Percentiles rank a stretch among this genome's conserved stretches.
Evolutionary conservation across 30 jellyfish, hydroid and myxozoan species (phyloP).

Genomic region (Sanderia malayensis): DNA sequence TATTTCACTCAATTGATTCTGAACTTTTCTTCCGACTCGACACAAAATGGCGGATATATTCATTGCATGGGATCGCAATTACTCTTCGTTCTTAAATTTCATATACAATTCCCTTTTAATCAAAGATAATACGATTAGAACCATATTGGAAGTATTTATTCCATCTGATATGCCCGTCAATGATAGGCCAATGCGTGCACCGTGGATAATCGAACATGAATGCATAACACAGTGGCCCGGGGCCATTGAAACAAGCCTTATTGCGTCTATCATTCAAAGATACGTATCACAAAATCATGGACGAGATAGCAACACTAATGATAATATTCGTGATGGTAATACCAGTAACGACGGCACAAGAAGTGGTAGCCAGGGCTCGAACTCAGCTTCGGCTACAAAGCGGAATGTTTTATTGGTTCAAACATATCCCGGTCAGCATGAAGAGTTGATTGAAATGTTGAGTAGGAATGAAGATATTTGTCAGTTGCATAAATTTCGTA

Average conservation of each 20-base stretch:
- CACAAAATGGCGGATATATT: slow-evolving; percentile 32
- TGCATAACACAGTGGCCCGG: slow-evolving; percentile 25
- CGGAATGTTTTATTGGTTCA: slow-evolving; percentile 23
- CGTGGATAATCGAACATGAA: slow-evolving; percentile 42
- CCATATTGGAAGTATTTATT: slow-evolving; percentile 14
- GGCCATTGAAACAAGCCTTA: slow-evolving; percentile 40
- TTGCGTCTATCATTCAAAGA: slow-evolving; percentile 37
- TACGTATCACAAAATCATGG: background rate
- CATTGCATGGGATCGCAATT: slow-evolving; percentile 38
- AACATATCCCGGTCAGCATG: slow-evolving; percentile 53
- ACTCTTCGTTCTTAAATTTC: slow-evolving; percentile 17
- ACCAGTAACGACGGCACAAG: too few relatives aligned
- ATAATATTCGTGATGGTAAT: too few relatives aligned
- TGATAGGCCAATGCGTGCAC: slow-evolving; percentile 21
- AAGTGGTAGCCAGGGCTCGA: too few relatives aligned
- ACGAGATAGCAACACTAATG: background rate
- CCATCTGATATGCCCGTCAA: slow-evolving; percentile 11
- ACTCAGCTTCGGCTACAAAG: background rate
- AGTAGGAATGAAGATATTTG: background rate
- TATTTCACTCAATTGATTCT: too few relatives aligned
- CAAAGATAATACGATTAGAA: background rate
- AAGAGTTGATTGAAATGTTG: slow-evolving; percentile 20
- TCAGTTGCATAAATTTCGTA: background rate
- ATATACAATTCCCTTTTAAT: background rate
- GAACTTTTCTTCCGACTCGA: too few relatives aligned